Base-by-base conservation (phyloP, 2,888 invertebrate species). In the Melipona beecheii region DNA sequence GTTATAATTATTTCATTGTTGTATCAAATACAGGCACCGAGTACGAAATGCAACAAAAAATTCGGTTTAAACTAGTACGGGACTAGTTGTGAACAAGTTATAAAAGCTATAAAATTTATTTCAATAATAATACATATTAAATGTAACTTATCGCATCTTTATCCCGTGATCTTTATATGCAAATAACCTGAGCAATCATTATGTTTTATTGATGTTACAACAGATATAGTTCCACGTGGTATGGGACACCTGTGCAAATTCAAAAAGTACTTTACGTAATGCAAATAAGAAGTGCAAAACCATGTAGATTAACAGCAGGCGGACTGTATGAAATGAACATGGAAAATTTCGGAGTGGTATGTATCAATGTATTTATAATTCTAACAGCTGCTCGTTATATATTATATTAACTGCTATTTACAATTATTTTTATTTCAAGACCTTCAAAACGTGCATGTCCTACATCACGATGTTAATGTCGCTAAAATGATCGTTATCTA, bases 381-480 rank as follows among this genome's bases (percentile, higher is more conserved):
- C 43, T 21, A n/a, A 9, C 27, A 75, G 1, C 31, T 36, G 6
- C 13, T 3, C 3, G 5, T 0, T 13, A 43, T 11, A 9, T 6
- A 15, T 31, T 11, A 27, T 2, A 64, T 15, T 3, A 56, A 68
- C 27, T 49, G 11, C 11, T 60, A 64, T 11, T 68, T 31, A 50
- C 2, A 9, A 17, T 19, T 4, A 11, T 0, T 31, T 52, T n/a
- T 5, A 21, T 74, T 87, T 86, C n/a, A 62, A 86, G 86, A 60
- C 87, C 3, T 19, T 87, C 9, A 81, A 84, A 72, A 54, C 87
- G 1, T 78, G 87, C n/a, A 62, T 87, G 75, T 86, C 86, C 27
- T 86, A 86, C 50, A 81, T 84, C n/a, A 86, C 78, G 19, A 81
- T 87, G 70, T 24, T 86, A 15, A 13, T 68, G 27, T 84, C 86